A percentile compares a stretch with the other conserved stretches of the same genome.
These are phyloP conservation scores for Petrocephalus schoutedeni DNA, from an alignment of 2,797 vertebrate genomes.

Conservation along the genomic window DNA sequence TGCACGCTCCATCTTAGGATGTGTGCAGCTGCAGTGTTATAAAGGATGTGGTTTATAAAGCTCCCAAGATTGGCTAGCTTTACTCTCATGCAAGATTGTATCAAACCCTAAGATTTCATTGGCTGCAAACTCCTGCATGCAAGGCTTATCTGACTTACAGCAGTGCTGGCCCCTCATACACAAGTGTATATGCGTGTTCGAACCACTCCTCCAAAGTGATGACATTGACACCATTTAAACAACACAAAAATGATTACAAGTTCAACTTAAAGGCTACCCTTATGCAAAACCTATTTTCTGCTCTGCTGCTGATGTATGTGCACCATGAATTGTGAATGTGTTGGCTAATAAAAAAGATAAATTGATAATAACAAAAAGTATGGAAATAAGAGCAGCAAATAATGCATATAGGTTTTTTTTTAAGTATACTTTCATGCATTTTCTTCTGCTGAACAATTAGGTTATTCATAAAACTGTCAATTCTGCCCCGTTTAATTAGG, in stretches of 20 bases:
- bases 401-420: conserved; percentile 12
- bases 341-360: conserved; percentile 20
- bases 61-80: conserved; percentile 31
- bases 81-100: conserved; percentile 33
- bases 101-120: conserved; percentile 36
- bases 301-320: conserved; percentile 17
- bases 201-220: conserved; percentile 37
- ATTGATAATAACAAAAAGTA: conserved; percentile 11
- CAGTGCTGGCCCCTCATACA: conserved; percentile 37
- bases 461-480: conserved; percentile 29
- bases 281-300: conserved; percentile 26
- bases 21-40: not conserved
- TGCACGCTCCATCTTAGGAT: not conserved
- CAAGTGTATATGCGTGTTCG: conserved; percentile 37
- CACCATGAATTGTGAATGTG: conserved; percentile 17
- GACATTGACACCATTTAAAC: conserved; percentile 37
- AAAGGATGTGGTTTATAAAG: not conserved
- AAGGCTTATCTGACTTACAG: conserved; percentile 37
- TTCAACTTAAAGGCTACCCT: conserved; percentile 33
- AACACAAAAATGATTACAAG: conserved; percentile 35
- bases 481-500: conserved; percentile 28
- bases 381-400: conserved; percentile 24
- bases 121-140: conserved; percentile 38
- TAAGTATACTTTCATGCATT: conserved; percentile 10
- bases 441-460: conserved; percentile 18